Evolutionary conservation across 2,113 vertebrate genomes (phyloP).

Genomic region (Tychaedon coryphoeus): DNA sequence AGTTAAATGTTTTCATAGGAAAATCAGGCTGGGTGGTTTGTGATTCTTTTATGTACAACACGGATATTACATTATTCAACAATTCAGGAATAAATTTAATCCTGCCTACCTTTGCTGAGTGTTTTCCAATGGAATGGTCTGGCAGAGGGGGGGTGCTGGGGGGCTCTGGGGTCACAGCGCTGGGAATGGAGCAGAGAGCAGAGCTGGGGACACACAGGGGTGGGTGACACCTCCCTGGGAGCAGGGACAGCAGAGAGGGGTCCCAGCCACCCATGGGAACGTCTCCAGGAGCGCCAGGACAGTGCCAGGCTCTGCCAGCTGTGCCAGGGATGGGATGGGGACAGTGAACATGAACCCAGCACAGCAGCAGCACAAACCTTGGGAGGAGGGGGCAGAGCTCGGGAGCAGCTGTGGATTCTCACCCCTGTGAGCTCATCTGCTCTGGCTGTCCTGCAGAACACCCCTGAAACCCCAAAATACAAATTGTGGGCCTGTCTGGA

Average conservation of each 20-base stretch:
- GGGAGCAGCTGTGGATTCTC: neutral
- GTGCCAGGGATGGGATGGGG: neutral
- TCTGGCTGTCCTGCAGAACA: neutral
- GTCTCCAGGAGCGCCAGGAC: neutral
- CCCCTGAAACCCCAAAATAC: neutral
- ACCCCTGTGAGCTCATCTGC: neutral
- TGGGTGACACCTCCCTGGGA: neutral
- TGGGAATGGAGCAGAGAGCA: neutral
- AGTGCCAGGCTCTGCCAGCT: neutral
- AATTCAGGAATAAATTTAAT: conserved; percentile 32
- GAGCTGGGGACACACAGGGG: neutral
- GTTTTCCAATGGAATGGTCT: neutral
- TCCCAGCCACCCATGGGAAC: accelerated
- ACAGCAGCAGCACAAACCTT: too few species aligned
- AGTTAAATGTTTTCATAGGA: conserved; percentile 60
- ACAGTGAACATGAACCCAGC: accelerated
- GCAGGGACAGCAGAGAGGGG: neutral
- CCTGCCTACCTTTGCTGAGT: neutral
- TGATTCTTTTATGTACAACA: conserved; percentile 59
- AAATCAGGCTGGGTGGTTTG: conserved; percentile 42
- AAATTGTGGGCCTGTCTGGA: accelerated
- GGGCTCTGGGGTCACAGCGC: neutral
- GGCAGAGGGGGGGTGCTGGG: neutral
- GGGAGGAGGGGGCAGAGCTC: neutral
- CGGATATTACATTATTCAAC: conserved; percentile 52